Base-by-base conservation (phyloP, 92 coral and sea anemone species). In the Montipora capitata region DNA sequence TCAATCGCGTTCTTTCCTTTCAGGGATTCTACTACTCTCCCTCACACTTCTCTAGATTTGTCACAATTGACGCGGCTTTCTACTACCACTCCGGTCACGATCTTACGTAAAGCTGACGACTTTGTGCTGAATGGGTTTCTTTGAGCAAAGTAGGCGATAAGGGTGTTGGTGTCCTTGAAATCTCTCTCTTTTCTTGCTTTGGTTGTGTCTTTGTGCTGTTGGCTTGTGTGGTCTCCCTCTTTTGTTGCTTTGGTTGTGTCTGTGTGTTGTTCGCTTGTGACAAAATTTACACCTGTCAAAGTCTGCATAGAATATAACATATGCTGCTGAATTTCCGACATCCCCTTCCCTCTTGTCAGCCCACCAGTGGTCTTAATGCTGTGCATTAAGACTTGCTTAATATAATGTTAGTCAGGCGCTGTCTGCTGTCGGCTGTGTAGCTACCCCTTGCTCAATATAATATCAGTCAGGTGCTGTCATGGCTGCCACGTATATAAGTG, bases 251-350 rank as follows among this genome's bases (percentile, higher is more conserved):
- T 44, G 51, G 51, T 44, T 44, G 51, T 44, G 51, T 44, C 51
- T 44, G 51, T 73, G 16, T 77, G 61, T 40, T 39, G 72, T 41
- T 72, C 79, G 51, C 87, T 82, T 6, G 87, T 71, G 12, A 11
- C 7, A 62, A 20, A 82, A 10, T 82, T 82, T 4, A 49, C 20
- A 71, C 70, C 78, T 1, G 71, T 82, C 27, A 80, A 18, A 10
- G 10, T 44, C 61, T 82, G 62, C 74, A 59, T 83, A 57, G 70
- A 40, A 78, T 75, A 13, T 84, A 70, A 86, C 17, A 78, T 81
- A 57, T 83, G 58, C 56, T 85, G 85, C 84, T 83, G 89, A 7
- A 39, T 80, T 44, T 90, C 90, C 2, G 84, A 38, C 90, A 90
- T 79, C 43, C 90, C 90, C 48, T 72, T 70, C 45, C 91, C 83